Conservation (phyloP, 2,797 vertebrate species). For the Poeciliopsis presidionis region DNA sequence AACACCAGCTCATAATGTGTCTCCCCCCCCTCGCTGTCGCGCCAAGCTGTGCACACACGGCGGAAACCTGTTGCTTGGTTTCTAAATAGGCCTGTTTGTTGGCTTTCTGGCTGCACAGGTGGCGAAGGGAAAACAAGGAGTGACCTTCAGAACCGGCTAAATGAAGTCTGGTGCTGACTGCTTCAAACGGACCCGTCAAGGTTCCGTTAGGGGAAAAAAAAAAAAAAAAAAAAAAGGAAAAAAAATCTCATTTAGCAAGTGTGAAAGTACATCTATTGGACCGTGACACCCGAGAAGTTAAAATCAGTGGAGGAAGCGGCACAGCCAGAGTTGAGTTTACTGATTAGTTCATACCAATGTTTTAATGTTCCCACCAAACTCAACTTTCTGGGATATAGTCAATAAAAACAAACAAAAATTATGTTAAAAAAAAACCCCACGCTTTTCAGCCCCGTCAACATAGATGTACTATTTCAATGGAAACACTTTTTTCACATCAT, state of each 20-base stretch:
- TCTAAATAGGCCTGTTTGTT: slow-evolving; percentile 40
- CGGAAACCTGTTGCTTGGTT: slow-evolving; percentile 34
- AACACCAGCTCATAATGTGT: slow-evolving; percentile 46
- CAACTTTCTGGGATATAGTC: background rate
- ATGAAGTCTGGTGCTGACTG: slow-evolving; percentile 25
- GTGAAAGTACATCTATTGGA: background rate
- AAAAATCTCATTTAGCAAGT: slow-evolving; percentile 19
- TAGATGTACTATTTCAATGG: too few relatives aligned
- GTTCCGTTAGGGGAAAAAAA: slow-evolving; percentile 8
- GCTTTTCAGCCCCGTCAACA: too few relatives aligned
- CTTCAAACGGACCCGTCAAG: slow-evolving; percentile 40
- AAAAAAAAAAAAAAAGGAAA: background rate
- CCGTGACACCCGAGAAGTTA: background rate
- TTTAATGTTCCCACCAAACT: background rate
- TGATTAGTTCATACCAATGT: background rate
- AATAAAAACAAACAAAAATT: background rate
- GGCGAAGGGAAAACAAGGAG: slow-evolving; percentile 32
- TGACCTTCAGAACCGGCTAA: slow-evolving; percentile 47
- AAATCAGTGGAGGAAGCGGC: background rate
- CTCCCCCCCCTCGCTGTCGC: slow-evolving; percentile 17
- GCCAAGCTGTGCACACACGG: slow-evolving; percentile 52
- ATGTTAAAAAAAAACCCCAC: background rate
- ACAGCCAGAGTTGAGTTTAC: background rate
- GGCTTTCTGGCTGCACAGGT: slow-evolving; percentile 25
- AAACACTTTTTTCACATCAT: too few relatives aligned